Percentiles rank a stretch among this genome's conserved stretches.
These are phyloP conservation scores for Apocrypta bakeri DNA, from an alignment of 1,140 invertebrate species.

Conservation along the genomic window DNA sequence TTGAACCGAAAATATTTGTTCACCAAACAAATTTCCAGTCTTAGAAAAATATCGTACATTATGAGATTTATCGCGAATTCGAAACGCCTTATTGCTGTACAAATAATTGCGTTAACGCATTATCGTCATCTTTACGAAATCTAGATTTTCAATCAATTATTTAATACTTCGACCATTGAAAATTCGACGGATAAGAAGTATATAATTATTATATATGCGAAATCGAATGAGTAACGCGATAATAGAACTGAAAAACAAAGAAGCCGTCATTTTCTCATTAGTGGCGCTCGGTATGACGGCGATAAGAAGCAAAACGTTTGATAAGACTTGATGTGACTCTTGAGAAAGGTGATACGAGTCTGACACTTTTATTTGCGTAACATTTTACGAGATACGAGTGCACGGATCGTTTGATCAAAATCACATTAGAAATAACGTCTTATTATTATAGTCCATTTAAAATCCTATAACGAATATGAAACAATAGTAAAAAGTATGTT, in stretches of 20 bases:
- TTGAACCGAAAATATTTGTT: too few species aligned
- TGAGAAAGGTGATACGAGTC: slow-evolving; percentile 31
- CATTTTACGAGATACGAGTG: background rate
- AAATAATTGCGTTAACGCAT: background rate
- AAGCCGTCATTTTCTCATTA: slow-evolving; percentile 38
- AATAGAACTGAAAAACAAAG: slow-evolving; percentile 47
- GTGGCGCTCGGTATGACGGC: slow-evolving; percentile 23
- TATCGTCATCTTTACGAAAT: background rate
- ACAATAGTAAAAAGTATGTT: too few species aligned
- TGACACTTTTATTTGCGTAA: slow-evolving; percentile 35
- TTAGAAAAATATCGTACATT: too few species aligned
- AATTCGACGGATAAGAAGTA: background rate
- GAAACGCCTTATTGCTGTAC: background rate
- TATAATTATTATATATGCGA: slow-evolving; percentile 24
- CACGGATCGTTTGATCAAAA: background rate
- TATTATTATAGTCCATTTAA: background rate
- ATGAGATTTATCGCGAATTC: background rate
- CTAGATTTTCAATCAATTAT: background rate
- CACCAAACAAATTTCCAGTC: too few species aligned
- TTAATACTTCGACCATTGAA: background rate
- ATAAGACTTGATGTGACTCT: slow-evolving; percentile 45
- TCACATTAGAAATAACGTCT: background rate
- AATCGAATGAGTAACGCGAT: slow-evolving; percentile 32
- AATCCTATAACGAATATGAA: too few species aligned
- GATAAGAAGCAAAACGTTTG: slow-evolving; percentile 38